phyloP scores from a whole-genome alignment of 2,113 vertebrate genomes.

The Python bivittatus region DNA sequence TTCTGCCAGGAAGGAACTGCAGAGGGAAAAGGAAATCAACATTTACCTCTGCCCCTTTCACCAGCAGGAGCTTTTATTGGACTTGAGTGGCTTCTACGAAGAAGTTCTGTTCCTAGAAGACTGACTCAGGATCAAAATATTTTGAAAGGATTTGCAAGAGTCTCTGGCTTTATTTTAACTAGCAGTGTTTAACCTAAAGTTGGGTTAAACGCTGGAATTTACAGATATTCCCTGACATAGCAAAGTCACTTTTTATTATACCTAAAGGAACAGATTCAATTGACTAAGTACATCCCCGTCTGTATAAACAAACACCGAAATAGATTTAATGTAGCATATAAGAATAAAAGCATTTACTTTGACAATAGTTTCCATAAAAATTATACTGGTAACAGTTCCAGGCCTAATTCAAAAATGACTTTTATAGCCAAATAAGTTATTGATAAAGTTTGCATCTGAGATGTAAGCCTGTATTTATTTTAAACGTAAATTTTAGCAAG shows the following conservation, averaged over 20 bases:
- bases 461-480: background rate
- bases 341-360: background rate
- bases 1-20: background rate
- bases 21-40: background rate
- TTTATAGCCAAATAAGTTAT: background rate
- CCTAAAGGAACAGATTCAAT: background rate
- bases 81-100: background rate
- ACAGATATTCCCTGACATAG: background rate
- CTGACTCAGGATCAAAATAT: background rate
- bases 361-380: background rate
- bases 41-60: background rate
- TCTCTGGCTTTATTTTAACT: background rate
- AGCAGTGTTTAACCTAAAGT: background rate
- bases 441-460: background rate
- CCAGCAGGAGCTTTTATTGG: background rate
- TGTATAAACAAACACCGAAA: background rate
- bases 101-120: background rate
- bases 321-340: background rate
- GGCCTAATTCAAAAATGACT: too few relatives aligned
- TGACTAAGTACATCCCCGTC: background rate
- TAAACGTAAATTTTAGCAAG: background rate
- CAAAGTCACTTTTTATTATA: background rate
- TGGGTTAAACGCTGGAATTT: background rate
- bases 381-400: background rate
- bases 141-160: background rate